Evolutionary conservation across 2,113 vertebrate species (phyloP).

Genomic region (Gopherus evgoodei): DNA sequence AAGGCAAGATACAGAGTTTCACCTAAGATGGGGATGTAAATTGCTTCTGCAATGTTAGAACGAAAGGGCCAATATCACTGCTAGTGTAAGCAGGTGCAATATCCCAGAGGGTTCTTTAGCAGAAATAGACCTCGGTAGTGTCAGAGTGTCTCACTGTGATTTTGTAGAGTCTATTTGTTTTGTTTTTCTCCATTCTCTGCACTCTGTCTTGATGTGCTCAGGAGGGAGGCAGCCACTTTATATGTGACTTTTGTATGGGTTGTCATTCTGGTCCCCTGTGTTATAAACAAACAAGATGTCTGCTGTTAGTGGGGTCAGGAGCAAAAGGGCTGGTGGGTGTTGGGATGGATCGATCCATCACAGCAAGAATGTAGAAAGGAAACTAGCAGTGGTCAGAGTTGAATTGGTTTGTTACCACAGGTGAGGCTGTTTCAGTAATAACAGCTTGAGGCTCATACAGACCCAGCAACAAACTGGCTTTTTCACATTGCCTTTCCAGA

Average conservation of each 20-base stretch:
- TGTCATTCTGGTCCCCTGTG: background rate
- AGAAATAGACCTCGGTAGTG: background rate
- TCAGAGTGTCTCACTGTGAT: too few species aligned
- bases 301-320: background rate
- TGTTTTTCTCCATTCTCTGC: background rate
- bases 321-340: background rate
- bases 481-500: too few species aligned
- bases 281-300: background rate
- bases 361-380: background rate
- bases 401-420: background rate
- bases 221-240: background rate
- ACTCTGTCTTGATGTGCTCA: background rate
- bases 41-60: background rate
- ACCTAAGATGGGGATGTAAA: background rate
- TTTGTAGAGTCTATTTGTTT: background rate
- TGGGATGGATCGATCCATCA: background rate
- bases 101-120: background rate
- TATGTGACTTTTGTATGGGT: background rate
- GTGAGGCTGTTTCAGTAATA: background rate
- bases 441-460: rapidly evolving
- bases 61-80: background rate
- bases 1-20: background rate
- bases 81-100: background rate
- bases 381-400: background rate
- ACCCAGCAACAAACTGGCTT: background rate